Percentiles rank a stretch among this genome's conserved stretches.
Conservation (phyloP, 1,140 invertebrate genomes). For the Thrips palmi region DNA sequence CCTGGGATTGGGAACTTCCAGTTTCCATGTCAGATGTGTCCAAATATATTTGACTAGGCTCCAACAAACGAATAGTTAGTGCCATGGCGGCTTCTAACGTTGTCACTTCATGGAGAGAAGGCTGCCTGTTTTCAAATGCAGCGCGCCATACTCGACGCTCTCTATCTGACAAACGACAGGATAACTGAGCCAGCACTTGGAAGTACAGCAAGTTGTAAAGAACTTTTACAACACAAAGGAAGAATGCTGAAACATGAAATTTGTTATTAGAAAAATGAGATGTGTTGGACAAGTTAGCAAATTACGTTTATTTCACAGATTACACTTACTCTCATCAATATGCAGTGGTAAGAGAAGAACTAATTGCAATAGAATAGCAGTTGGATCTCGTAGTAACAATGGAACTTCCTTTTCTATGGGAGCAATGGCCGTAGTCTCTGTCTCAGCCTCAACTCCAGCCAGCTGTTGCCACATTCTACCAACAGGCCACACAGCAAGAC, state of each 20-base stretch:
- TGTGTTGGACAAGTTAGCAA: not conserved
- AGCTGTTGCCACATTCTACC: conserved; percentile 44
- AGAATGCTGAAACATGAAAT: conserved; percentile 50
- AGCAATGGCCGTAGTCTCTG: conserved; percentile 22
- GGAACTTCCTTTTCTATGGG: conserved; percentile 49
- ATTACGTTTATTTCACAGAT: conserved; percentile 7
- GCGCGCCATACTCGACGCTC: conserved; percentile 22
- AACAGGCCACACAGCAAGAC: conserved; percentile 43
- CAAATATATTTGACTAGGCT: conserved; percentile 30
- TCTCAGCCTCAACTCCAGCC: conserved; percentile 27
- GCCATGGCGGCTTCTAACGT: conserved; percentile 18
- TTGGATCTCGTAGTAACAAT: conserved; percentile 64
- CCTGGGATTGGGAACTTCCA: conserved; percentile 12
- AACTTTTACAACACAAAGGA: conserved; percentile 63
- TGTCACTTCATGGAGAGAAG: conserved; percentile 12
- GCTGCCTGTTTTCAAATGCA: too few species aligned
- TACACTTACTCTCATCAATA: conserved; percentile 60
- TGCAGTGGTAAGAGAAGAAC: conserved; percentile 65
- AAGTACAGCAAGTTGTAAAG: conserved; percentile 79
- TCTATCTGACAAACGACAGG: conserved; percentile 36
- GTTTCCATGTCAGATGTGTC: conserved; percentile 20
- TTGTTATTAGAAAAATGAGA: conserved; percentile 2
- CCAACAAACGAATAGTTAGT: conserved; percentile 28
- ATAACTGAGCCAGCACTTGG: conserved; percentile 60
- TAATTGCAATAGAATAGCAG: conserved; percentile 68